Conservation (phyloP, 1,140 invertebrate genomes). For the Cepaea nemoralis region DNA sequence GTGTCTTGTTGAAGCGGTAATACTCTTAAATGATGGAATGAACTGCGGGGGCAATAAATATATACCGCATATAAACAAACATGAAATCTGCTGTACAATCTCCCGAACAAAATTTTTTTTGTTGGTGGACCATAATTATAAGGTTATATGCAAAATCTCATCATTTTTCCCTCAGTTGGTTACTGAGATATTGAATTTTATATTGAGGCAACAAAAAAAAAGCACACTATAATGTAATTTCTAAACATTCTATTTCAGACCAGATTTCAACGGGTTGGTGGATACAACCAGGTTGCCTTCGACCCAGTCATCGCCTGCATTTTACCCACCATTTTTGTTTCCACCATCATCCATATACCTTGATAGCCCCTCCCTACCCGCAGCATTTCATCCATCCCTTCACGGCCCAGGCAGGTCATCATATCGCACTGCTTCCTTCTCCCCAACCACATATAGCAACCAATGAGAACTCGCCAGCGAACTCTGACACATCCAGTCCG, state of each 20-base stretch:
- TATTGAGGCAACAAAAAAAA: too few species aligned
- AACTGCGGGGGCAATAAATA: too few species aligned
- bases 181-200: too few species aligned
- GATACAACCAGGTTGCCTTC: constrained; percentile 26
- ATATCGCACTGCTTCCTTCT: not conserved
- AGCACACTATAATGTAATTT: too few species aligned
- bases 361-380: not conserved
- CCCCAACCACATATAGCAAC: constrained; percentile 1
- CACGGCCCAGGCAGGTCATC: not conserved
- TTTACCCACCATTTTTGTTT: not conserved
- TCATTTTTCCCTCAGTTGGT: too few species aligned
- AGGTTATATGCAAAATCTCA: too few species aligned
- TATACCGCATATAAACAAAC: too few species aligned
- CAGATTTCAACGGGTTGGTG: not conserved
- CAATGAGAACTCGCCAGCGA: constrained; percentile 36
- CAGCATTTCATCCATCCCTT: constrained; percentile 16
- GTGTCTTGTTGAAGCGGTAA: too few species aligned
- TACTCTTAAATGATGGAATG: too few species aligned
- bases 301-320: not conserved
- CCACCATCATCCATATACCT: not conserved
- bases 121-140: too few species aligned
- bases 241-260: constrained; percentile 33
- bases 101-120: too few species aligned
- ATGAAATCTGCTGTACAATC: too few species aligned
- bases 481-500: constrained; percentile 56